Conservation (phyloP, 2,888 invertebrate genomes). For the Napeogenes inachia region DNA sequence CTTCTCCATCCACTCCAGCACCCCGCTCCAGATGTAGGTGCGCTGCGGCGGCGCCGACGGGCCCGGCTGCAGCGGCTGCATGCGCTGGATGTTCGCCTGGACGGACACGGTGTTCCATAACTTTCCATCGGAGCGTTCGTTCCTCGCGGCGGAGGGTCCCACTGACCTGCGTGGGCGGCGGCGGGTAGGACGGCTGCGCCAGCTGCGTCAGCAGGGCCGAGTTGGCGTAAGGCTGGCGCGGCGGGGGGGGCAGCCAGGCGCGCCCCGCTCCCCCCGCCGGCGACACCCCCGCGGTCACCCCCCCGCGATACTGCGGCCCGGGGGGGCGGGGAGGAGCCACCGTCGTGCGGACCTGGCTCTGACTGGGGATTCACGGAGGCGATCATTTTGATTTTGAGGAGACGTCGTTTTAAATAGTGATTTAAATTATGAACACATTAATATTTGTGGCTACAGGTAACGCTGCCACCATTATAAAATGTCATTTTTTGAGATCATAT, state of each 20-base stretch:
- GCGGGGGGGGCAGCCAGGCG: constrained; percentile 45
- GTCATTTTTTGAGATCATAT: too few relatives aligned
- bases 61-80: constrained; percentile 53
- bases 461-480: too few relatives aligned
- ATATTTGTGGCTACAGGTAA: too few relatives aligned
- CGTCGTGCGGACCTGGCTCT: constrained; percentile 46
- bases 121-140: too few relatives aligned
- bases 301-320: constrained; percentile 15
- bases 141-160: too few relatives aligned
- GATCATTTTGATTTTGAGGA: too few relatives aligned
- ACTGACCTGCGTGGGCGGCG: constrained; percentile 53
- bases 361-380: neutral
- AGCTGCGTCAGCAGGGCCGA: constrained; percentile 79
- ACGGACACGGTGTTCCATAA: neutral
- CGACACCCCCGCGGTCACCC: constrained; percentile 30
- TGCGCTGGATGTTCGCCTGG: constrained; percentile 47
- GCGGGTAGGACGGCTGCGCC: constrained; percentile 79
- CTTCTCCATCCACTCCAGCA: constrained; percentile 96
- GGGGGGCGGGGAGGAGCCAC: constrained; percentile 27
- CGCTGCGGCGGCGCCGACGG: constrained; percentile 45
- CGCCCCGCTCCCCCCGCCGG: constrained; percentile 34
- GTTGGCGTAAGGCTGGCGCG: constrained; percentile 62
- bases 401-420: too few relatives aligned
- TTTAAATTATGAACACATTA: too few relatives aligned
- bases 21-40: constrained; percentile 84